Evolutionary conservation across 2,888 invertebrate species (phyloP).

Genomic region (Cyrtodaria siliqua): DNA sequence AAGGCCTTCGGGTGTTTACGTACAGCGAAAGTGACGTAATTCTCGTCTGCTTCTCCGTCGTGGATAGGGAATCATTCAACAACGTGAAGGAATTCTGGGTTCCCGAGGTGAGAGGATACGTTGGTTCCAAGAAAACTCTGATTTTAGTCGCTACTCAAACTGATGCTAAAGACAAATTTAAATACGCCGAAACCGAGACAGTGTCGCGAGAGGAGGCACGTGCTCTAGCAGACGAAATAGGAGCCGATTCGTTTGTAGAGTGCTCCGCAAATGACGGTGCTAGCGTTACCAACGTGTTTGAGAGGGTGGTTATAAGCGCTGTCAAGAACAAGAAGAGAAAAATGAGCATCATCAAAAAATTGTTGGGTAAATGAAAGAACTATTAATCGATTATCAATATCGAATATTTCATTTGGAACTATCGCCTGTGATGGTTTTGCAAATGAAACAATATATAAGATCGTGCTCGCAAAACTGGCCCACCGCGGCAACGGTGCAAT

Average conservation of each 20-base stretch:
- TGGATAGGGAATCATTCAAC: constrained; percentile 71
- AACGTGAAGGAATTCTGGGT: constrained; percentile 74
- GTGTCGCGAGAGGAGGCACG: constrained; percentile 67
- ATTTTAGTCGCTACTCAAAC: constrained; percentile 76
- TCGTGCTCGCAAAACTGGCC: too few species aligned
- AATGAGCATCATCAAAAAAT: constrained; percentile 58
- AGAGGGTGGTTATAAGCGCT: constrained; percentile 68
- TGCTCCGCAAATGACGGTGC: constrained; percentile 66
- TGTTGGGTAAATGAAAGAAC: constrained; percentile 26
- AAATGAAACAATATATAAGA: too few species aligned
- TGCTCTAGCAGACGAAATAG: constrained; percentile 70
- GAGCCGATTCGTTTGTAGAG: constrained; percentile 71
- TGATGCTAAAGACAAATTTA: constrained; percentile 45
- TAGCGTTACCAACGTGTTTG: constrained; percentile 70
- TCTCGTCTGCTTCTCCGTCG: constrained; percentile 73
- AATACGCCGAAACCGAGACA: background rate
- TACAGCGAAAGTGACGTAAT: constrained; percentile 77
- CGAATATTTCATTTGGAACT: background rate
- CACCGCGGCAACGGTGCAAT: too few species aligned
- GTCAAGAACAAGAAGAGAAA: constrained; percentile 68
- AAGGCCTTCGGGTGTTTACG: constrained; percentile 72
- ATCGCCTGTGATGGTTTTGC: too few species aligned
- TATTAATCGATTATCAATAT: background rate
- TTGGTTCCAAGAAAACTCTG: constrained; percentile 67
- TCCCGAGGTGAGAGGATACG: constrained; percentile 70